Evolutionary conservation across 1,140 invertebrate species (phyloP), one percentile per base, ranked within the genome.

Genomic region (Drosophila willistoni): DNA sequence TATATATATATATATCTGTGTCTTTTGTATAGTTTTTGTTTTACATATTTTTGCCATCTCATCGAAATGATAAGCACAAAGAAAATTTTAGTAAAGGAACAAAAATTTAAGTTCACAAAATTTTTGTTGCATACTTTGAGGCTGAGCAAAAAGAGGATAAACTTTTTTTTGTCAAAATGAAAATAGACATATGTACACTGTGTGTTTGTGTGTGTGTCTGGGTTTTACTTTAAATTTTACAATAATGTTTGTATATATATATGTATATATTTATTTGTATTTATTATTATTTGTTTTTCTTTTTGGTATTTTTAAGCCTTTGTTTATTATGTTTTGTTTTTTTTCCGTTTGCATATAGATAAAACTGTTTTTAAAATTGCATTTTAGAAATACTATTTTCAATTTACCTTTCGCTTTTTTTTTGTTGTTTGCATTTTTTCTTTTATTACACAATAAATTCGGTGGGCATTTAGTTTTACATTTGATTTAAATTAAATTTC

Each of bases 401-500:
- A 36, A 14, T 66, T 5, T 13, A 7, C 17, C 25, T 36, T 25
- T 56, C 25, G 14, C 39, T 55, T 56, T 36, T 44, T 56, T 56
- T 33, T 51, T 60, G 1, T 56, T 39, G 14, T 39, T 61, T 61
- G 29, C 7, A 29, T 36, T 44, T 57, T 56, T 33, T n/a, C n/a
- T n/a, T 47, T 60, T 73, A 25, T 57, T 78, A 72, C 63, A 78
- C 64, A 84, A 81, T 89, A 89, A 89, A 89, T 89, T 89, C 84
- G 84, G 84, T 89, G 84, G 84, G 84, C 85, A 73, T 75, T 89
- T 81, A 85, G 85, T 77, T 89, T 62, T 62, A 75, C 79, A 36
- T 79, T 71, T 79, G 76, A 82, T 87, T 85, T 73, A 76, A 29
- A 82, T 79, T 87, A 34, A 51, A 51, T 51, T 51, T 51, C 17